phyloP scores from a whole-genome alignment of 2,113 vertebrate species.

The Microtus oregoni region DNA sequence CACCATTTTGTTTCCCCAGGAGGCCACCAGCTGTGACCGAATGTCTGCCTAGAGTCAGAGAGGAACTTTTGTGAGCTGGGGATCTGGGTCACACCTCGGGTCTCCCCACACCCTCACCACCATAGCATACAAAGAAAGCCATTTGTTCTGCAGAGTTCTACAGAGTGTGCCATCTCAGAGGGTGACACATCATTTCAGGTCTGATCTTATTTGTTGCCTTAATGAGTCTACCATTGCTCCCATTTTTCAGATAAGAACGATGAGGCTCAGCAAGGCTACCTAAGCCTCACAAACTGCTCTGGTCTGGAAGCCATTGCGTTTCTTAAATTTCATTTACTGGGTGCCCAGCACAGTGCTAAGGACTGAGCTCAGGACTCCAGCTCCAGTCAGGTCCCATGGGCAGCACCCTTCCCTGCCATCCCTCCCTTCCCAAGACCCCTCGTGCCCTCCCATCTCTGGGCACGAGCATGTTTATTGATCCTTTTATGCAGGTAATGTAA shows the following conservation, averaged over 20 bases:
- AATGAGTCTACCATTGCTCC: not conserved
- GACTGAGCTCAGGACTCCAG: not conserved
- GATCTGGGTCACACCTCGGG: not conserved
- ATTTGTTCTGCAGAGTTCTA: not conserved
- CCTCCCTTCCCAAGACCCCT: not conserved
- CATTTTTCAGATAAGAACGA: constrained; percentile 42
- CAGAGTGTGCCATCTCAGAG: not conserved
- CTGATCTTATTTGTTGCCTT: not conserved
- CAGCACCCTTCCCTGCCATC: constrained; percentile 36
- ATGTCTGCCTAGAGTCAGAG: not conserved
- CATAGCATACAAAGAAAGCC: not conserved
- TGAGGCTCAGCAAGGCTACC: not conserved
- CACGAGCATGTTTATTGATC: constrained; percentile 85
- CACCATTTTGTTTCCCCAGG: no score
- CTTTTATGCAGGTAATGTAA: constrained; percentile 88
- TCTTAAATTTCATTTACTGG: not conserved
- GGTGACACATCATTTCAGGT: no score
- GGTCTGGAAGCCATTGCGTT: not conserved
- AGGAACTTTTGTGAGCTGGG: not conserved
- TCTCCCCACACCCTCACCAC: no score
- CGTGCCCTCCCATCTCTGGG: constrained; percentile 15
- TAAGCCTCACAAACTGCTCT: not conserved
- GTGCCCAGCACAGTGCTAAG: not conserved
- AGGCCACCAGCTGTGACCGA: not conserved
- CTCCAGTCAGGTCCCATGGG: not conserved